A percentile compares a stretch with the other conserved stretches of the same genome.
phyloP scores from a whole-genome alignment of 2,113 vertebrate genomes.

The Raphicerus campestris region DNA sequence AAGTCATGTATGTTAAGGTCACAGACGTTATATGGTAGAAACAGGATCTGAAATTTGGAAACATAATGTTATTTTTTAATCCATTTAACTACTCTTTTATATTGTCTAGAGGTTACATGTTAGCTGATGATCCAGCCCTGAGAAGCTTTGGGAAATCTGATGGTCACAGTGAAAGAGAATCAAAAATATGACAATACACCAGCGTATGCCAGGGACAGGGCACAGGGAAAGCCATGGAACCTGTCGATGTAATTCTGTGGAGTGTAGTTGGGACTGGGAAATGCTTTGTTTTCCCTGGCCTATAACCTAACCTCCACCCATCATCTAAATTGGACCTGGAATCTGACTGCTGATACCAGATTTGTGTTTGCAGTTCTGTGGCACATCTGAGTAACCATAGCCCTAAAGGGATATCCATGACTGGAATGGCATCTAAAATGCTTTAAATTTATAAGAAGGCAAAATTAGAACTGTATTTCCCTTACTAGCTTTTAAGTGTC shows the following conservation, averaged over 20 bases:
- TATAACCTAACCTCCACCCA: not conserved
- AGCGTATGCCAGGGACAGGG: accelerated
- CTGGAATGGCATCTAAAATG: not conserved
- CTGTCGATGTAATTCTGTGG: not conserved
- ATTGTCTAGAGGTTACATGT: not conserved
- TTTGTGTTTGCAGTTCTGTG: not conserved
- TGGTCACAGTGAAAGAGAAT: not conserved
- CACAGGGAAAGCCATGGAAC: not conserved
- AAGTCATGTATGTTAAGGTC: not conserved
- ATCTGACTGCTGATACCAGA: not conserved
- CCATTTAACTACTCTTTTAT: not conserved
- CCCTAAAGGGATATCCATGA: not conserved
- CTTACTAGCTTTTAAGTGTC: not conserved
- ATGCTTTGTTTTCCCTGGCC: not conserved
- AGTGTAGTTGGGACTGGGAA: not conserved
- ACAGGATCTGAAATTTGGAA: not conserved
- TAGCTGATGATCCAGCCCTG: not conserved
- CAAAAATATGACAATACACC: not conserved
- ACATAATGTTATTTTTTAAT: not conserved
- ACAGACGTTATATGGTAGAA: not conserved
- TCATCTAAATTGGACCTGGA: not conserved
- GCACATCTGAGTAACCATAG: not conserved
- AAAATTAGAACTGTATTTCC: not conserved
- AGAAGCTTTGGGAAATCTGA: not conserved
- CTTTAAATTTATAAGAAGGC: not conserved